Conservation (phyloP, 2,888 invertebrate species). For the Autographa gamma region DNA sequence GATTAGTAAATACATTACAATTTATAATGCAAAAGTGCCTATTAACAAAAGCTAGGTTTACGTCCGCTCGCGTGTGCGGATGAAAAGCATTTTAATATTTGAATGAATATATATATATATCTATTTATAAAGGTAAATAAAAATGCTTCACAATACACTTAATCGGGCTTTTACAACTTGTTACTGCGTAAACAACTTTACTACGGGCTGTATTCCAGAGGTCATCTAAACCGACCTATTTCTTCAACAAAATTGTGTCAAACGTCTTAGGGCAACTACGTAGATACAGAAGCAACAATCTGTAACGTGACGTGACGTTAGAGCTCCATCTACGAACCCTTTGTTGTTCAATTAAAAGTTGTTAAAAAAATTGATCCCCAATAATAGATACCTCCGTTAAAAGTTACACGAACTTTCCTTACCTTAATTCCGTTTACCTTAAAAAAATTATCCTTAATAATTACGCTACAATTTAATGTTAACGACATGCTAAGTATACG, state of each 20-base stretch:
- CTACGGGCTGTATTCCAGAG: not conserved
- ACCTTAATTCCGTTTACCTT: not conserved
- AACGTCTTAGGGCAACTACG: not conserved
- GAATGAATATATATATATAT: no score
- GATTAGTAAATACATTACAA: no score
- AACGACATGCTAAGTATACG: not conserved
- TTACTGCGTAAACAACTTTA: slow-evolving; percentile 1
- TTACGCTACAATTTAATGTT: not conserved
- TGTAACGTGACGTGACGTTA: not conserved
- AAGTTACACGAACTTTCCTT: not conserved
- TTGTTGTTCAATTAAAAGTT: not conserved
- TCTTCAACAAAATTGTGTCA: not conserved
- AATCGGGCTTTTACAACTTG: not conserved
- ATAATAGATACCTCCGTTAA: not conserved
- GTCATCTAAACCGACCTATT: not conserved
- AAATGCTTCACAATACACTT: not conserved
- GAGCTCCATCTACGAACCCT: not conserved
- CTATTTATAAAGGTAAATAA: no score
- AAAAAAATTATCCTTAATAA: not conserved
- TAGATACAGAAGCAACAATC: slow-evolving; percentile 1
- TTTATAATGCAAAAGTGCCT: no score
- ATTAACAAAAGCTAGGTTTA: no score
- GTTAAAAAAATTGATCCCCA: not conserved
- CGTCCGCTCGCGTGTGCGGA: no score
- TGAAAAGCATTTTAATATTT: no score